phyloP scores from a whole-genome alignment of 2,797 vertebrate genomes.

The Streptopelia turtur region DNA sequence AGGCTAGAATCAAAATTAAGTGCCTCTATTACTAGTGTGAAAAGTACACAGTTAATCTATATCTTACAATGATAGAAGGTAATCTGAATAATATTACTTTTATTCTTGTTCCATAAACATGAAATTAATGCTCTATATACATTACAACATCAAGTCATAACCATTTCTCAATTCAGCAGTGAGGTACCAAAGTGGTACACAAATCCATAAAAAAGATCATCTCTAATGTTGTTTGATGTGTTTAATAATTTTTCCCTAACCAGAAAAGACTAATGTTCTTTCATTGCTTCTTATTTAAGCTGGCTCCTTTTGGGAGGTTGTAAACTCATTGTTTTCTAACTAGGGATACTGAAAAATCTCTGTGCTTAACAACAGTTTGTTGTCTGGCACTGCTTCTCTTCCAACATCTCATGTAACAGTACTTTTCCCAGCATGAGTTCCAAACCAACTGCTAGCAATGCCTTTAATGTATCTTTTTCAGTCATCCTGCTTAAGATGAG shows the following conservation, averaged over 20 bases:
- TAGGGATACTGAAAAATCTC: background rate
- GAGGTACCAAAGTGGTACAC: background rate
- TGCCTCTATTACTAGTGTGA: background rate
- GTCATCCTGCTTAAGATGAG: background rate
- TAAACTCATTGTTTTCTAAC: background rate
- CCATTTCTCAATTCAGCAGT: background rate
- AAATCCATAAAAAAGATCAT: background rate
- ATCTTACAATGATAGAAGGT: background rate
- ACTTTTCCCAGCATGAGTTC: slow-evolving; percentile 9
- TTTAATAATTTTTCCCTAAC: background rate
- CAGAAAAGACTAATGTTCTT: background rate
- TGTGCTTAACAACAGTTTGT: background rate
- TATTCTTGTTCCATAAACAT: background rate
- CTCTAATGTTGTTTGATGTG: background rate
- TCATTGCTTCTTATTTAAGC: background rate
- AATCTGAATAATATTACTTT: background rate
- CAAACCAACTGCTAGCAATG: slow-evolving; percentile 10
- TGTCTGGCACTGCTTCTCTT: background rate
- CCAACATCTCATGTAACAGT: slow-evolving; percentile 27
- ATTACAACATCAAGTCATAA: background rate
- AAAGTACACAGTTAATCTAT: background rate
- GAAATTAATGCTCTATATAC: background rate
- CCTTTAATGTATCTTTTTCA: background rate
- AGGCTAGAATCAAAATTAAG: background rate
- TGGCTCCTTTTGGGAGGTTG: background rate